Conservation (phyloP, 1,140 invertebrate genomes). For the Bradynema listronoti region DNA sequence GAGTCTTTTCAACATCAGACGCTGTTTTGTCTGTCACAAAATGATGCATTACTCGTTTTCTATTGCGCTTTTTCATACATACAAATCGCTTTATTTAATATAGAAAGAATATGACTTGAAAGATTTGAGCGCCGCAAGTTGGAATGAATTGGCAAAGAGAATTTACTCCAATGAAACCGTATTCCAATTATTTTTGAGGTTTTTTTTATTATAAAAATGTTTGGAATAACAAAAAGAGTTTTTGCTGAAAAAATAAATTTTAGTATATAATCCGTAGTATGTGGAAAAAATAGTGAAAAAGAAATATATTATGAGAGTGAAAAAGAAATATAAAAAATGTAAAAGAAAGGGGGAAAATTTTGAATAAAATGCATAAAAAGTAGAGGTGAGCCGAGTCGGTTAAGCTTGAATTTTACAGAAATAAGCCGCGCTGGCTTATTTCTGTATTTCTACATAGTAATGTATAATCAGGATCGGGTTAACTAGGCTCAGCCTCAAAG, state of each 20-base stretch:
- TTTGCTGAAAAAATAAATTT: no score
- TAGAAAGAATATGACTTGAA: constrained; percentile 41
- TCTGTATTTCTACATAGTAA: not conserved
- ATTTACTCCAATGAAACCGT: constrained; percentile 15
- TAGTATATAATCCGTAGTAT: not conserved
- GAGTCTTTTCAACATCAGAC: no score
- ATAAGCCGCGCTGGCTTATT: not conserved
- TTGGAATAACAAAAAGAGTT: not conserved
- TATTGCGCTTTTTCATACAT: constrained; percentile 20
- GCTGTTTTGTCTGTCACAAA: no score
- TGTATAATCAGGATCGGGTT: not conserved
- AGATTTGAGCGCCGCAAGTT: constrained; percentile 43
- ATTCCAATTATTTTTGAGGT: constrained; percentile 8
- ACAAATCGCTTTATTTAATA: constrained; percentile 7
- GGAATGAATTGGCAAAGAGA: constrained; percentile 33
- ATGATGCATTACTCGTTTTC: constrained; percentile 10
- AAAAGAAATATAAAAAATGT: not conserved
- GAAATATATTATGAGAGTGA: not conserved
- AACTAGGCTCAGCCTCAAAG: not conserved
- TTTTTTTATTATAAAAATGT: no score
- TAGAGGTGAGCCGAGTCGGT: no score
- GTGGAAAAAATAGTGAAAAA: not conserved
- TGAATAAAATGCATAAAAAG: not conserved
- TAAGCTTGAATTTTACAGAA: not conserved
- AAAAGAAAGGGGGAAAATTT: not conserved